Percentiles rank a stretch among this genome's conserved stretches.
These are phyloP conservation scores for Cremastinae sp. DNA, from an alignment of 2,888 invertebrate genomes.

Conservation along the genomic window DNA sequence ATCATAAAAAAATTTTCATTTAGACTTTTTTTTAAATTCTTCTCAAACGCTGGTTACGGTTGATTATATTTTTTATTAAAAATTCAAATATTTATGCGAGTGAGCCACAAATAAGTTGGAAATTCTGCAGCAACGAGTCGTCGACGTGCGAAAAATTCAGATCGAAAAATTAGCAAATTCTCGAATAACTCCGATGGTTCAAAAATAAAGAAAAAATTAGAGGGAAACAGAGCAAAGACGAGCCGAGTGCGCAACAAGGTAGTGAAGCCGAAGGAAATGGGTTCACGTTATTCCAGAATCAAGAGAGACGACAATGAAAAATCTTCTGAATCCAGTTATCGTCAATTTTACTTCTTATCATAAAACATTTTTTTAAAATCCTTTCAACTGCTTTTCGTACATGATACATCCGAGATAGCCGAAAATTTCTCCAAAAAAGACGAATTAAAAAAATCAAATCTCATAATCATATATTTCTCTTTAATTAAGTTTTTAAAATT, in stretches of 20 bases:
- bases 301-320: conserved; percentile 27
- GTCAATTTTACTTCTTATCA: too few relatives aligned
- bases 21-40: too few relatives aligned
- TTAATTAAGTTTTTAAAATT: too few relatives aligned
- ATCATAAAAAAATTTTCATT: not conserved
- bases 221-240: conserved; percentile 34
- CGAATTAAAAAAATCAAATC: too few relatives aligned
- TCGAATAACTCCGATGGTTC: conserved; percentile 41
- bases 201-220: conserved; percentile 35
- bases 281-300: conserved; percentile 37
- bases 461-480: too few relatives aligned
- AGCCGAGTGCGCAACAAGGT: conserved; percentile 10
- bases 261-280: conserved; percentile 41
- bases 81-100: not conserved
- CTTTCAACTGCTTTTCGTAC: too few relatives aligned
- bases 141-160: conserved; percentile 49
- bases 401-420: too few relatives aligned
- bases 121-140: conserved; percentile 39
- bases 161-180: conserved; percentile 40
- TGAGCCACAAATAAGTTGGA: not conserved
- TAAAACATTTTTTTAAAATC: too few relatives aligned
- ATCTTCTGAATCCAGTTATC: conserved; percentile 34
- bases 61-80: not conserved
- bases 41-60: too few relatives aligned
- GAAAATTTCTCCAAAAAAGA: too few relatives aligned